Base-by-base conservation (phyloP, 1,140 invertebrate species). In the Globodera ellingtonae region DNA sequence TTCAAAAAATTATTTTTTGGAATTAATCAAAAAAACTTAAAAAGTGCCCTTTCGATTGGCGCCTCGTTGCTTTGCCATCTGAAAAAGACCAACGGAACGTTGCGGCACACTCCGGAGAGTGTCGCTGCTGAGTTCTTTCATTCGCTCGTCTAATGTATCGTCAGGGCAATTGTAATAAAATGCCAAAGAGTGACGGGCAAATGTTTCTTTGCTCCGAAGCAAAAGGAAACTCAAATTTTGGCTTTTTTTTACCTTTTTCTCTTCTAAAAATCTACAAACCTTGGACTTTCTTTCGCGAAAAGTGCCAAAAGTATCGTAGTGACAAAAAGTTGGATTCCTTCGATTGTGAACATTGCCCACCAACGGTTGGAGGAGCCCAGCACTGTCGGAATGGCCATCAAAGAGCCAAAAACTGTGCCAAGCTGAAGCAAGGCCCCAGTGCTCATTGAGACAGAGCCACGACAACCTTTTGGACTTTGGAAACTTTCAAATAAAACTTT, bases 371-470 rank as follows among this genome's bases (percentile, higher is more conserved):
- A 50, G n/a, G 82, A 84, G 73, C 86, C 87, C 52, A 86, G 78
- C 24, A 86, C 76, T 7, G 76, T 62, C n/a, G 86, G 86, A 84
- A 86, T 89, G 6, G 79, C 86, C 56, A 87, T 24, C n/a, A 89
- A 75, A 9, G 86, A 86, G 18, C 86, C 86, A 66, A 82, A 56
- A 50, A 86, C 81, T 13, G 84, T 86, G 65, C 86, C 86, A 6
- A 89, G 44, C 78, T 86, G 86, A 67, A 86, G 82, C 65, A 87
- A 81, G 21, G 86, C 69, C 35, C 86, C 86, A 18, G 83, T 89
- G 35, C 83, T 87, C 86, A 86, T 86, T 35, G 80, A 78, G 24
- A 86, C 78, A 13, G 76, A 73, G 35, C 86, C 86, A 24, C 86
- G 86, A 56, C 86, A 89, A 81, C 76, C 24, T 81, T 85, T 87